Base-by-base conservation (phyloP, 1,140 invertebrate species). In the Aphidius gifuensis region DNA sequence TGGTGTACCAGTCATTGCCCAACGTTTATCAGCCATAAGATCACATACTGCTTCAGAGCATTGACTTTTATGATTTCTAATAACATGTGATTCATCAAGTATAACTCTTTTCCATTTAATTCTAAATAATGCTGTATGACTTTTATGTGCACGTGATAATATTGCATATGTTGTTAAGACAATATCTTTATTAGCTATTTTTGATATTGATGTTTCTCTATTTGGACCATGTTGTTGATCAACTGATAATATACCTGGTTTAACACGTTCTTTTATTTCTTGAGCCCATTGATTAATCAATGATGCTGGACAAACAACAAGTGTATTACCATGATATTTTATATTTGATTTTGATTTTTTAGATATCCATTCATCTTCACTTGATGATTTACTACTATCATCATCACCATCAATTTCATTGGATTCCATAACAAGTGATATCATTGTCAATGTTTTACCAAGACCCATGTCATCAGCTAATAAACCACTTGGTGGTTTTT, bases 381-480 rank as follows among this genome's bases (percentile, higher is more conserved):
- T 64, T 42, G 53, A 23, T 44, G 72, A 67, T 5, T 66, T 62
- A 5, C 69, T 64, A 32, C 66, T 64, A 7, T 72, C 60, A 56
- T 68, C 62, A 81, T 80, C 1, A 91, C 70, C 4, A 93, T 39
- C 6, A 9, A 5, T 6, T 57, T 57, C 45, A 9, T 44, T 83
- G 40, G 56, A 63, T 1, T 61, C 50, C 7, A 80, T 56, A 7
- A 80, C 66, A 5, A 96, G 76, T 0, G 94, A 86, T 64, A 98
- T 93, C 89, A 96, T 94, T 0, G 92, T 94, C 5, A 98, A 76
- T 0, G 96, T 98, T 80, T 98, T 97, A 1, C 93, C 93, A 1
- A 94, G 78, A 40, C 96, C 96, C 95, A 98, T 98, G 74, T 97
- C 95, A 83, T 97, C 95, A 57, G 94, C 94, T 86, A 69, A 63